phyloP scores from a whole-genome alignment of 1,140 invertebrate species.

The Polypedilum vanderplanki region DNA sequence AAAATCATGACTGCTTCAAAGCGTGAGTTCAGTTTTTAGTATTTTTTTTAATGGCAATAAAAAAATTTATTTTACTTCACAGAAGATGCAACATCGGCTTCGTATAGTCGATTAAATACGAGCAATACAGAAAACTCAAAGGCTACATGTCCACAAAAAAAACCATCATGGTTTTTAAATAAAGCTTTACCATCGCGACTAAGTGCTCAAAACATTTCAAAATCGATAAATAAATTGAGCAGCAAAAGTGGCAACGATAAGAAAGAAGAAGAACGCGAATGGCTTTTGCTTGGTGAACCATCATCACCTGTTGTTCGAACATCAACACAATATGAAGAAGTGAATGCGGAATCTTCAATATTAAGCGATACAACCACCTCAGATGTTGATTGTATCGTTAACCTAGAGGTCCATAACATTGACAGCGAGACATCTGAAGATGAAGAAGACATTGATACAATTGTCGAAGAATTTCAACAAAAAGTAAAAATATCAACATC shows the following conservation, averaged over 20 bases:
- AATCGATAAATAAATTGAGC: conserved; percentile 36
- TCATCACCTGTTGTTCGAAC: conserved; percentile 38
- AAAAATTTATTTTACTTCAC: conserved; percentile 22
- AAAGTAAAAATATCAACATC: conserved; percentile 38
- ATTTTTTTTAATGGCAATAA: conserved; percentile 17
- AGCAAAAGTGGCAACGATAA: conserved; percentile 33
- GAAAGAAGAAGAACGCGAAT: conserved; percentile 43
- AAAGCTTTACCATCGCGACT: conserved; percentile 35
- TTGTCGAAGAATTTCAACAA: conserved; percentile 43
- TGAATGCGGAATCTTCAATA: conserved; percentile 41
- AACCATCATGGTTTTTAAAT: conserved; percentile 37
- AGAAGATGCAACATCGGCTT: conserved; percentile 37
- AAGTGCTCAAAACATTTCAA: conserved; percentile 33
- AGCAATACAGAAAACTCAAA: not conserved
- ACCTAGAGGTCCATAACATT: conserved; percentile 36
- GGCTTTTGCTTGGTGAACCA: conserved; percentile 42
- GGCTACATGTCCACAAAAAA: not conserved
- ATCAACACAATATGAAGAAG: conserved; percentile 33
- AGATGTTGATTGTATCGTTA: conserved; percentile 42
- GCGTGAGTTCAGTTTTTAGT: conserved; percentile 32
- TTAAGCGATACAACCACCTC: conserved; percentile 39
- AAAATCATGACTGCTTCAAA: conserved; percentile 38
- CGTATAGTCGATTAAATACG: conserved; percentile 38
- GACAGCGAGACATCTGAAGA: conserved; percentile 44
- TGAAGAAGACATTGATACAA: conserved; percentile 38